Evolutionary conservation across 2,888 invertebrate species (phyloP).

Genomic region (Cheilosia pagana): DNA sequence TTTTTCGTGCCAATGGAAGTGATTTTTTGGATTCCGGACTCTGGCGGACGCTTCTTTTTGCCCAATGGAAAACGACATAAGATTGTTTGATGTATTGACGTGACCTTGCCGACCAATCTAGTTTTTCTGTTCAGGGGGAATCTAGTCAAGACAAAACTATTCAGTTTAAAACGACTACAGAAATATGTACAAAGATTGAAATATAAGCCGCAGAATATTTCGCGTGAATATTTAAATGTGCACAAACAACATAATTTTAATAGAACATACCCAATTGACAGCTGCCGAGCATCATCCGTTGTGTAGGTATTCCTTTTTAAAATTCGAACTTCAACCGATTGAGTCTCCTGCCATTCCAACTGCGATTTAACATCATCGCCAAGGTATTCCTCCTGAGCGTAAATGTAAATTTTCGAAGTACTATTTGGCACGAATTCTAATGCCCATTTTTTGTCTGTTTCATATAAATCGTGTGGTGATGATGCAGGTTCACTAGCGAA

Average conservation of each 20-base stretch:
- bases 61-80: no score
- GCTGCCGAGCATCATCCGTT: slow-evolving; percentile 89
- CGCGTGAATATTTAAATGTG: no score
- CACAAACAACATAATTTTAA: background rate
- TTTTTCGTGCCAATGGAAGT: no score
- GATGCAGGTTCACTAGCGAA: slow-evolving; percentile 77
- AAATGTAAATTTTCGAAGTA: slow-evolving; percentile 83
- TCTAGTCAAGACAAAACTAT: no score
- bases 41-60: no score
- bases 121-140: no score
- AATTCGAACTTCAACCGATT: slow-evolving; percentile 83
- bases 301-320: slow-evolving; percentile 91
- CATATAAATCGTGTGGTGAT: slow-evolving; percentile 82
- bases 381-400: slow-evolving; percentile 89
- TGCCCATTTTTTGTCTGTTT: slow-evolving; percentile 84
- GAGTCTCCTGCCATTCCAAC: slow-evolving; percentile 87
- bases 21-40: no score
- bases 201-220: no score
- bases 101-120: no score
- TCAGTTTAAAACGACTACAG: no score
- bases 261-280: slow-evolving; percentile 83
- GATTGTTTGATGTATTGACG: no score
- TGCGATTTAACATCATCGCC: slow-evolving; percentile 88
- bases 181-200: no score
- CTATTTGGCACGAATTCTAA: slow-evolving; percentile 81